Percentiles rank a stretch among this genome's conserved stretches.
phyloP scores from a whole-genome alignment of 2,113 vertebrate species.

The Chamaetylas fuelleborni region DNA sequence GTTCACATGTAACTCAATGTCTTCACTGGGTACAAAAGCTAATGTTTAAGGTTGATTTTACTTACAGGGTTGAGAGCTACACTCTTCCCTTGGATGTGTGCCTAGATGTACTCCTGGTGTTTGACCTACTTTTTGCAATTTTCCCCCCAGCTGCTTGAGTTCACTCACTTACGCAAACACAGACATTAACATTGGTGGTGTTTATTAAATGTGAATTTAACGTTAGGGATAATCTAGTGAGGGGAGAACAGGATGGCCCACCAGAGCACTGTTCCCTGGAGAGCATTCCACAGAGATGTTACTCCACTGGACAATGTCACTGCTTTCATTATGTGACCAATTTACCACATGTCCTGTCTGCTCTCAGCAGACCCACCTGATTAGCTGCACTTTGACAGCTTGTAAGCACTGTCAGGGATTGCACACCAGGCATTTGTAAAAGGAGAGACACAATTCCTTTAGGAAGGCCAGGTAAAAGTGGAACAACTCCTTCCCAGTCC shows the following conservation, averaged over 20 bases:
- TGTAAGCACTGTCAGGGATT: background rate
- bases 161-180: background rate
- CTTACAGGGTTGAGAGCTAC: background rate
- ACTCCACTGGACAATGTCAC: background rate
- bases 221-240: background rate
- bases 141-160: background rate
- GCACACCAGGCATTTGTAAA: background rate
- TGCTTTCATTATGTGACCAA: background rate
- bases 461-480: background rate
- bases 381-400: background rate
- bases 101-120: background rate
- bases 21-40: background rate
- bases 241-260: background rate
- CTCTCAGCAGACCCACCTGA: background rate
- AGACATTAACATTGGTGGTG: background rate
- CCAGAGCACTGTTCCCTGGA: background rate
- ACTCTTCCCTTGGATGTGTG: background rate
- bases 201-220: background rate
- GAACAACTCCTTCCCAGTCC: background rate
- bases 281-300: background rate
- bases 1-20: background rate
- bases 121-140: background rate
- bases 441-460: background rate
- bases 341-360: background rate
- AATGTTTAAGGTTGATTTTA: background rate